phyloP scores from a whole-genome alignment of 2,113 vertebrate species.

The Ctenomys sociabilis region DNA sequence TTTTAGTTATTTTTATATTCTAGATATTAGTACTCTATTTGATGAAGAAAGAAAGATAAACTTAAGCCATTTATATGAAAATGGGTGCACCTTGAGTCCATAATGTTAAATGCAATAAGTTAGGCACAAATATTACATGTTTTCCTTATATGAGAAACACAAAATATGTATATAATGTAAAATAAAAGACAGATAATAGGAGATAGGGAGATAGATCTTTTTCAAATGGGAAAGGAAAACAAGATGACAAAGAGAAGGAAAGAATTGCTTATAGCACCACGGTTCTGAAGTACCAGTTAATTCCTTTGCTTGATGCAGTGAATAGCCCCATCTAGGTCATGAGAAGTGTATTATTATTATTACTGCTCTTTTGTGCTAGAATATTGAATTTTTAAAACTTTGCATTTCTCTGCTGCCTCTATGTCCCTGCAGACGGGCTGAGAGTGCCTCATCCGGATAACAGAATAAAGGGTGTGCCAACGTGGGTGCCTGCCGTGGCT shows the following conservation, averaged over 20 bases:
- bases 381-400: neutral
- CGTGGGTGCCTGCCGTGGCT: neutral
- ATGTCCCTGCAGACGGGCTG: neutral
- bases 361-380: neutral
- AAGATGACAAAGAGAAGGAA: neutral
- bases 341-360: neutral
- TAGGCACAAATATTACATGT: no score
- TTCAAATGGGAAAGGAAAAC: neutral
- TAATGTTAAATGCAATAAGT: no score
- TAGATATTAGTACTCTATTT: no score
- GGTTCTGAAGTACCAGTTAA: neutral
- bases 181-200: neutral
- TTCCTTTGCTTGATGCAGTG: neutral
- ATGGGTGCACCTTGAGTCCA: no score
- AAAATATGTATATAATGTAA: no score
- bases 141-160: no score
- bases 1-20: neutral
- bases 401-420: neutral
- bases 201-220: neutral
- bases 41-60: no score
- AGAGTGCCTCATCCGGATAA: neutral
- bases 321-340: neutral
- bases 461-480: neutral
- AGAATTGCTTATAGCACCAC: neutral
- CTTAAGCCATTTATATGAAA: no score